Conservation (phyloP, 2,797 vertebrate species). For the Taeniopygia guttata region DNA sequence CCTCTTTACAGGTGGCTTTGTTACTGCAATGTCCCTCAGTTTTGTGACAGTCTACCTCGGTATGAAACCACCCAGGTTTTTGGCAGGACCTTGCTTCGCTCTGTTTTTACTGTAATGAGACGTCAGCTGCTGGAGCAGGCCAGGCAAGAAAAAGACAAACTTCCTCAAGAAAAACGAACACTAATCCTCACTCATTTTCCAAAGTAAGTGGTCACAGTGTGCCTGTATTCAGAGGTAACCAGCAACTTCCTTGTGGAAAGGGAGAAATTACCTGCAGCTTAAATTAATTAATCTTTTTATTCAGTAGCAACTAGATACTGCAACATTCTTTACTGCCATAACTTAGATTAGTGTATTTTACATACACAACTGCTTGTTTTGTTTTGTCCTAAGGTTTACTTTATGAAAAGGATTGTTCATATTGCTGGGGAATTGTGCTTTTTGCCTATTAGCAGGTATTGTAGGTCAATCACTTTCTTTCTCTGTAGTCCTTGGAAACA, state of each 20-base stretch:
- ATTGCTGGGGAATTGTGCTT: background rate
- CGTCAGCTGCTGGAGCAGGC: constrained; percentile 95
- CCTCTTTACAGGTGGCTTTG: constrained; percentile 88
- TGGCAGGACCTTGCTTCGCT: constrained; percentile 91
- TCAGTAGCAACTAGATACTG: background rate
- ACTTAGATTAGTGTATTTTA: background rate
- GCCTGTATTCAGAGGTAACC: background rate
- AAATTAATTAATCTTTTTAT: background rate
- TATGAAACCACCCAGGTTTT: constrained; percentile 98
- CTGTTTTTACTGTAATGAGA: constrained; percentile 96
- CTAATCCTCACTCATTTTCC: constrained; percentile 98
- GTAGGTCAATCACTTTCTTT: background rate
- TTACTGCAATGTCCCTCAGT: constrained; percentile 98
- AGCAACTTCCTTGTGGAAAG: background rate
- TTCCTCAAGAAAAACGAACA: constrained; percentile 94
- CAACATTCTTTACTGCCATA: background rate
- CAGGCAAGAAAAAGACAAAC: constrained; percentile 96
- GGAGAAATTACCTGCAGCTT: background rate
- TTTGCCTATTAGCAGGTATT: background rate
- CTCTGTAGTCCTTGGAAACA: background rate
- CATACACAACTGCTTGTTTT: background rate
- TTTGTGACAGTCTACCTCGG: constrained; percentile 95
- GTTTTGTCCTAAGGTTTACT: background rate
- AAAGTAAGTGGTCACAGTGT: constrained; percentile 80
- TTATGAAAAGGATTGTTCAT: background rate